Base-by-base conservation (phyloP, 2,888 invertebrate genomes). In the Neocrepidodera transversa region DNA sequence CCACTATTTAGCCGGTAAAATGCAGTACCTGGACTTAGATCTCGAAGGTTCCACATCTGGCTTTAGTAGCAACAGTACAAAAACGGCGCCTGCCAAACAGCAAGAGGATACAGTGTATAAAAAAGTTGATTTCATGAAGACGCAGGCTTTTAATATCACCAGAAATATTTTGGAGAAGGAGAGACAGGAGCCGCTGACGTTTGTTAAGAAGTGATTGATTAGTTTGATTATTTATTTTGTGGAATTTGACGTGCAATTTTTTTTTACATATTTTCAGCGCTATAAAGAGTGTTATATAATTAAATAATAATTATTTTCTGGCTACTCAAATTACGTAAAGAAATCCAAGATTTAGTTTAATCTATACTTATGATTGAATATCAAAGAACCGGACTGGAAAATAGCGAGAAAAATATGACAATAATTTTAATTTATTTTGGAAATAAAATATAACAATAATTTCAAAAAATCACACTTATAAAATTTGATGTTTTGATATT, bases 101-200 rank as follows among this genome's bases (percentile, higher is more conserved):
- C 64, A 67, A 20, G 70, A 64, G 26, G 73, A 73, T 58, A 83
- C 90, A 0, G 92, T 92, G 6, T 96, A 96, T 79, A 93, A 95
- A 78, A 92, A 91, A 1, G 95, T 97, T 0, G 96, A 97, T 81
- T 96, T 96, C 81, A 82, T 93, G 50, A 96, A 95, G 82, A 97
- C 96, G 0, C 90, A 93, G 76, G 96, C 95, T 4, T 93, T 97
- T 74, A 93, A 92, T 79, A 88, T 91, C 60, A 94, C 92, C 30
- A 85, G 91, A 50, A 89, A 91, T 75, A 89, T 90, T 73, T 88
- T 91, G 0, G 92, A 90, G 75, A 88, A 87, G 62, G 87, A 87
- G 28, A 80, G 90, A 64, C 75, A 77, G 51, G 76, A 77, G 52
- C 74, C 75, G 6, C 68, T 74, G 35, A 65, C 69, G n/a, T 75